phyloP scores from a whole-genome alignment of 2,113 vertebrate species.

The Butorides virescens region DNA sequence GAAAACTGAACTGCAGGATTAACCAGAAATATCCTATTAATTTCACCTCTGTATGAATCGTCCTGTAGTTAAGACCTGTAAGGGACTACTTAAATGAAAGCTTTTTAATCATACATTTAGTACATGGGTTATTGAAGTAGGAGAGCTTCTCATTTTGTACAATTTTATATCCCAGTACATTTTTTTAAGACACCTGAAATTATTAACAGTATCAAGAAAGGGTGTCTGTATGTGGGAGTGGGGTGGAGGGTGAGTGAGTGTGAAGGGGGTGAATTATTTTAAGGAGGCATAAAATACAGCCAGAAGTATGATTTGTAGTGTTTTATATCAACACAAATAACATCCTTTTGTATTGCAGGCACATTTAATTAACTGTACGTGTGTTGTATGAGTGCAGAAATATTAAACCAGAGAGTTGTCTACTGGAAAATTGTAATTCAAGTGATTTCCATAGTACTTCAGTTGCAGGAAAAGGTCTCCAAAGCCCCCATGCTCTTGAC shows the following conservation, averaged over 20 bases:
- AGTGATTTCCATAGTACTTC: neutral
- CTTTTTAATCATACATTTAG: conserved; percentile 52
- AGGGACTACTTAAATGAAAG: conserved; percentile 32
- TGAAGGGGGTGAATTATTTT: neutral
- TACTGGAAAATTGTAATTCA: neutral
- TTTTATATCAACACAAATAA: neutral
- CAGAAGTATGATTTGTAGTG: neutral
- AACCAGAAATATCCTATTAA: conserved; percentile 26
- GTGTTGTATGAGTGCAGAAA: neutral
- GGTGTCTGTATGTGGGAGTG: neutral
- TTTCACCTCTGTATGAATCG: neutral
- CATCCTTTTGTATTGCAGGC: neutral
- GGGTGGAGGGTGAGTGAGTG: neutral
- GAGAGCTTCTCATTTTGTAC: conserved; percentile 35
- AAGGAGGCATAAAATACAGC: neutral
- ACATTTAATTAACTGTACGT: neutral
- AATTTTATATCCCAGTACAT: conserved; percentile 22
- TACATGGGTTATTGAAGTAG: conserved; percentile 13
- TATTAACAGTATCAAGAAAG: conserved; percentile 15
- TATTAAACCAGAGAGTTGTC: neutral
- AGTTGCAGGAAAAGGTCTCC: neutral
- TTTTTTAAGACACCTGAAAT: conserved; percentile 37
- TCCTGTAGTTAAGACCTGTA: conserved; percentile 20
- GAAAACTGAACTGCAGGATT: conserved; percentile 40
- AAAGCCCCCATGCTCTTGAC: accelerated